Base-by-base conservation (phyloP, 2,888 invertebrate genomes). In the Macaria liturata region DNA sequence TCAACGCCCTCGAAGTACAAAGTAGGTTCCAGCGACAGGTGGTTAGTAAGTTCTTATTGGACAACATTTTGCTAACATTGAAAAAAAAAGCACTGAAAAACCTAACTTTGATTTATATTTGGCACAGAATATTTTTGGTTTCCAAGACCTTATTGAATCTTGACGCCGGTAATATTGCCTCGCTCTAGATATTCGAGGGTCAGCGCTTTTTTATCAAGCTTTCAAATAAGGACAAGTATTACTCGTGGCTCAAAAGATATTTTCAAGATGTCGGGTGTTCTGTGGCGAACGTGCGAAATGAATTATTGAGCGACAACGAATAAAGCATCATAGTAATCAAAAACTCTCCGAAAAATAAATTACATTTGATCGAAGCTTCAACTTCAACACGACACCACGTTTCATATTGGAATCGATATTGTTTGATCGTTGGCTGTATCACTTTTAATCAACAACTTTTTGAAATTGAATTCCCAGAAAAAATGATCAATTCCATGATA, bases 391-490 rank as follows among this genome's bases (percentile, higher is more conserved):
- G 42, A 20, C 8, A 32, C 45, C 32, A 31, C 45, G 39, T 53
- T 46, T 43, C 44, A n/a, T 37, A 51, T 44, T 45, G 32, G 45
- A 45, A 45, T 45, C n/a, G n/a, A 45, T 44, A 37, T 37, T 37
- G 34, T 37, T 37, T 37, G 1, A 37, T 37, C 34, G 34, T 44
- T 39, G 30, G 1, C 37, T n/a, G 37, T 32, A 46, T 32, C 47
- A 20, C 4, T 42, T 54, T 54, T 54, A 54, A 54, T 54, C 47
- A 54, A 47, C 42, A 37, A 46, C 39, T 46, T 46, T 52, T 32
- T 5, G 7, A 40, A 46, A 32, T 3, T 46, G 9, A 30, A 42
- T 42, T 42, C 9, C 8, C 9, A 4, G n/a, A 9, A 3, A 45
- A 51, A 32, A 32, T 34, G 20, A 44, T 20, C 43, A 32, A 50